Conservation (phyloP, 1,140 invertebrate species). For the Drosophila quadrilineata region DNA sequence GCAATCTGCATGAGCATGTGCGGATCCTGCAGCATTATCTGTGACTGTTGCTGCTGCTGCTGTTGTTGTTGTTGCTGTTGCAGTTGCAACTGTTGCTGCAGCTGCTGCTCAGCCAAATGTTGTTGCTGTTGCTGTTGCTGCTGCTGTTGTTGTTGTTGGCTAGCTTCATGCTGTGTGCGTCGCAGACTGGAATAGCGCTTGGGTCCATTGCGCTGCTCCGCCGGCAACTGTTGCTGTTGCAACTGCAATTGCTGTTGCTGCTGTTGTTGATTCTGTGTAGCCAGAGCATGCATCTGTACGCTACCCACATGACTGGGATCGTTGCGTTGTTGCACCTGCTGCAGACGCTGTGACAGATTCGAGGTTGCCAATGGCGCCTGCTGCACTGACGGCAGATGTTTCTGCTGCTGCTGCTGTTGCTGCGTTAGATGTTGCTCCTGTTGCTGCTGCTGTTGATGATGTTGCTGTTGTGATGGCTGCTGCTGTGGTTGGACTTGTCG, state of each 20-base stretch:
- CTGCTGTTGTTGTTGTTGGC: constrained; percentile 71
- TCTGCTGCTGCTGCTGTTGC: constrained; percentile 33
- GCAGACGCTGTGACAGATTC: constrained; percentile 70
- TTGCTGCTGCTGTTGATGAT: constrained; percentile 50
- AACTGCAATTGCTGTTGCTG: constrained; percentile 74
- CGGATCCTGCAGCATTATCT: constrained; percentile 71
- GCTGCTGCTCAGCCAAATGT: constrained; percentile 51
- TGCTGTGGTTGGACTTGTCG: constrained; percentile 36
- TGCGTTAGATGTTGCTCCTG: constrained; percentile 33
- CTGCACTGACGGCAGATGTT: constrained; percentile 41
- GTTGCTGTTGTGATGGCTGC: constrained; percentile 28
- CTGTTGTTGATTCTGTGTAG: constrained; percentile 63
- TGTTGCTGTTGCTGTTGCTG: constrained; percentile 54
- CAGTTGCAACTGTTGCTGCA: constrained; percentile 59
- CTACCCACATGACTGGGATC: constrained; percentile 80
- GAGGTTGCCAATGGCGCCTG: constrained; percentile 48
- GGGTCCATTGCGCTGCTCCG: constrained; percentile 78
- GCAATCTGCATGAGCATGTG: constrained; percentile 76
- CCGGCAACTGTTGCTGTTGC: constrained; percentile 81
- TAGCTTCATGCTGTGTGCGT: constrained; percentile 82
- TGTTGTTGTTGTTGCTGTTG: constrained; percentile 54
- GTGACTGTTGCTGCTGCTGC: constrained; percentile 59
- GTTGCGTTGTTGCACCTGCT: constrained; percentile 77
- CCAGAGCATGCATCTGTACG: constrained; percentile 77
- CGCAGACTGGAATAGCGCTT: constrained; percentile 89